Base-by-base conservation (phyloP, 2,888 invertebrate genomes). In the Himalopsyche tibetana region DNA sequence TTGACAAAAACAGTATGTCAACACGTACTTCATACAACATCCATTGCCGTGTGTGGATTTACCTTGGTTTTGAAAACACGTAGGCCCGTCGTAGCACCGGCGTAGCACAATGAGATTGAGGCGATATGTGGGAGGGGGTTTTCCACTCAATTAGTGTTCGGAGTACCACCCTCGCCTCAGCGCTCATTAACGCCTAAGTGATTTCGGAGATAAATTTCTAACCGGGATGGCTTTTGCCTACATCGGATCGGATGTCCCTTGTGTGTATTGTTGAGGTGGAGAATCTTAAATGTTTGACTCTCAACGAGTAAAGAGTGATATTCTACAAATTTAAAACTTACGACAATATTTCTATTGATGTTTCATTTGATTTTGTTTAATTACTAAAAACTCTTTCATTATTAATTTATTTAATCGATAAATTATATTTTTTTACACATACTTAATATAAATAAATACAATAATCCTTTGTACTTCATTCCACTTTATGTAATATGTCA, bases 101-200 rank as follows among this genome's bases (percentile, higher is more conserved):
- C 19, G 63, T 63, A 63, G 63, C 63, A 63, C 63, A 63, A 63
- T 63, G 63, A 63, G 63, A 63, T 63, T 63, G 19, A 19, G 63
- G 63, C 63, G 63, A 63, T 63, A 63, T 63, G 6, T 19, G 19
- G 28, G 15, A 15, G 5, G 12, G 63, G 63, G 63, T n/a, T 63
- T 63, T 63, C 63, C 63, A 63, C 63, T 63, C 63, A 63, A 63
- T 63, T 63, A 63, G 63, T 63, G 63, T 28, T 63, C 63, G 63
- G 63, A 63, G 63, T 63, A 63, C 63, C 63, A 28, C 63, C 63
- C 63, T 63, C 63, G 19, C 63, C 63, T 63, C 63, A 63, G 63
- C 63, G 63, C 63, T 63, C 63, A 63, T 63, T 63, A 63, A 63
- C 63, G 63, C 63, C 63, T 63, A 63, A 63, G 63, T 63, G 63